Percentiles rank a stretch among this genome's conserved stretches.
Conservation (phyloP, 1,140 invertebrate species). For the Teleogryllus occipitalis region DNA sequence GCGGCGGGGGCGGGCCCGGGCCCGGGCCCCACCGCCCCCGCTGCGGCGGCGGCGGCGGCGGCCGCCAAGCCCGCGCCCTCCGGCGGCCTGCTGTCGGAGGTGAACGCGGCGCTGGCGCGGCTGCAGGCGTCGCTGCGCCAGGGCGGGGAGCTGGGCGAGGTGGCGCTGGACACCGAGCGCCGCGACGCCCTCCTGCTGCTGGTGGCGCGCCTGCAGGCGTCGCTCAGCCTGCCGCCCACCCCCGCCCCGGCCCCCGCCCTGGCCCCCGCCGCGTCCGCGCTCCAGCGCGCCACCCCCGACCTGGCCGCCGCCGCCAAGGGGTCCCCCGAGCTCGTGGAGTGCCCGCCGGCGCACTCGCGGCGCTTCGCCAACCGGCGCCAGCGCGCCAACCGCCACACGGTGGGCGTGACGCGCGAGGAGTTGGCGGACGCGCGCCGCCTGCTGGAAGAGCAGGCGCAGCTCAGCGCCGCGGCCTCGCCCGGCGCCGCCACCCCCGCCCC, state of each 20-base stretch:
- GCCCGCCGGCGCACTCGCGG: constrained; percentile 21
- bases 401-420: constrained; percentile 71
- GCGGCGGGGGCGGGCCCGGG: background rate
- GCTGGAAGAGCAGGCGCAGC: constrained; percentile 44
- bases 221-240: constrained; percentile 42
- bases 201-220: constrained; percentile 64
- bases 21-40: constrained; percentile 18
- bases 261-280: background rate
- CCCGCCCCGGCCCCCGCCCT: background rate
- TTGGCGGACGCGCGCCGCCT: constrained; percentile 62
- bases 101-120: constrained; percentile 63
- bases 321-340: background rate
- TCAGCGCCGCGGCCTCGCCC: background rate
- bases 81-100: constrained; percentile 57
- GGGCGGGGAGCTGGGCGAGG: constrained; percentile 40
- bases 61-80: no score
- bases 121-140: constrained; percentile 60
- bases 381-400: constrained; percentile 56
- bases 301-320: no score
- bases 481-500: no score
- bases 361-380: constrained; percentile 32
- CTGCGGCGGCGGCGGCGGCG: constrained; percentile 31
- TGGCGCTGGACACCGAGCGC: constrained; percentile 41
- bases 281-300: constrained; percentile 32
- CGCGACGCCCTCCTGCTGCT: constrained; percentile 59